Conservation (phyloP, 2,113 vertebrate genomes). For the Alouatta palliata region DNA sequence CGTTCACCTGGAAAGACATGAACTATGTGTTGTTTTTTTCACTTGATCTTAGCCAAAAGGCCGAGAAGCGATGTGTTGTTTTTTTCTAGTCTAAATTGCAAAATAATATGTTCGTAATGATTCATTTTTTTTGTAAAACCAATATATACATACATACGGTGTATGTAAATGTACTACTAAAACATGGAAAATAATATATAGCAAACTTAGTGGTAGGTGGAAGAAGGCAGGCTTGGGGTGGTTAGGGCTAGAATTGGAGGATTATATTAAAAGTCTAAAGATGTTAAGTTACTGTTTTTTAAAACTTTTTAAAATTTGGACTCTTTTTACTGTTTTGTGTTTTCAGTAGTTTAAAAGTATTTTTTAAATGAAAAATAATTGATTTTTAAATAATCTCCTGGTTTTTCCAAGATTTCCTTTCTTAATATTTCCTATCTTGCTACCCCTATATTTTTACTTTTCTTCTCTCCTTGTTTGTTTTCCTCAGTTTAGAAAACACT, state of each 20-base stretch:
- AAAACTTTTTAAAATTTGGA: neutral
- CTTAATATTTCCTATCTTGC: neutral
- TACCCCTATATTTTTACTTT: neutral
- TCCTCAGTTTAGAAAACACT: neutral
- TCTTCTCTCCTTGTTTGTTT: neutral
- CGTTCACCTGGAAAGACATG: neutral
- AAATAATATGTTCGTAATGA: neutral
- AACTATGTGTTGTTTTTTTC: neutral
- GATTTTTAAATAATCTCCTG: neutral
- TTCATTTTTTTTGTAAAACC: neutral
- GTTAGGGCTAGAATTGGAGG: neutral
- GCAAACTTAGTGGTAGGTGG: neutral
- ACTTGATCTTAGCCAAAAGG: no score
- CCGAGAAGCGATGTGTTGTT: no score
- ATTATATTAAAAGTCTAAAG: neutral
- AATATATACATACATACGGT: neutral
- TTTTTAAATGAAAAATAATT: neutral
- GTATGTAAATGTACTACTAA: neutral
- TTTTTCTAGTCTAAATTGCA: neutral
- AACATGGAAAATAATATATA: neutral
- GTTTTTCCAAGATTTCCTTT: neutral
- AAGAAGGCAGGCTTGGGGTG: neutral
- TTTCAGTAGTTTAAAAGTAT: neutral
- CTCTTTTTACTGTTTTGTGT: neutral
- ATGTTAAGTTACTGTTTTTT: neutral